phyloP scores from a whole-genome alignment of 2,797 vertebrate species.

The Toxotes lorentzi region DNA sequence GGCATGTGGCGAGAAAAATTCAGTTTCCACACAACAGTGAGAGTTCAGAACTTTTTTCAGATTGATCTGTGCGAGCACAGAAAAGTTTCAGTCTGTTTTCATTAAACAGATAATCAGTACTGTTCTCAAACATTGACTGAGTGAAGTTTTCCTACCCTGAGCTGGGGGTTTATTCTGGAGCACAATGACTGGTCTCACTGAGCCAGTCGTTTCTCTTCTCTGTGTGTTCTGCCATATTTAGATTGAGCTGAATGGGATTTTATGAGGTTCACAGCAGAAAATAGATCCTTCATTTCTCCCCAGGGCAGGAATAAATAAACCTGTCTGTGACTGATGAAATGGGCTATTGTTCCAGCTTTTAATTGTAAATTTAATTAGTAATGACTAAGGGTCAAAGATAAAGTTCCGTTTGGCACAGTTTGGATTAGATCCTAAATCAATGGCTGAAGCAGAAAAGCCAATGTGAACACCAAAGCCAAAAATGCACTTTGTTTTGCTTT shows the following conservation, averaged over 20 bases:
- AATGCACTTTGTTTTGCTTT: neutral
- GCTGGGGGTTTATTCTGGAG: neutral
- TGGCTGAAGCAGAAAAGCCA: neutral
- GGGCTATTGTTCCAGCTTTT: conserved; percentile 17
- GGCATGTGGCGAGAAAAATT: neutral
- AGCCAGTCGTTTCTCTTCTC: neutral
- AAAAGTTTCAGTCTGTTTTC: conserved; percentile 14
- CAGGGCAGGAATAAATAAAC: neutral
- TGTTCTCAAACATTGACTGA: conserved; percentile 10
- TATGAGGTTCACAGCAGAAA: conserved; percentile 8
- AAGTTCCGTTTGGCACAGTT: conserved; percentile 42
- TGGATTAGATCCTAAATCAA: conserved; percentile 44
- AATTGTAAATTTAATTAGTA: conserved; percentile 39
- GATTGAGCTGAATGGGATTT: conserved; percentile 24
- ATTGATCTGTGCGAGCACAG: conserved; percentile 1
- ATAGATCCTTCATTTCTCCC: neutral
- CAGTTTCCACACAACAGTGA: neutral
- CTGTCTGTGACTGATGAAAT: neutral
- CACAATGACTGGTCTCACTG: neutral
- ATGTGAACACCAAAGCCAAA: neutral
- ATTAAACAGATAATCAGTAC: neutral
- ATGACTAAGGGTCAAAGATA: conserved; percentile 38
- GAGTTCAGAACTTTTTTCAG: neutral
- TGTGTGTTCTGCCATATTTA: conserved; percentile 16
- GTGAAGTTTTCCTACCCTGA: neutral